Conservation (phyloP, 2,113 vertebrate genomes). For the Antennarius striatus region DNA sequence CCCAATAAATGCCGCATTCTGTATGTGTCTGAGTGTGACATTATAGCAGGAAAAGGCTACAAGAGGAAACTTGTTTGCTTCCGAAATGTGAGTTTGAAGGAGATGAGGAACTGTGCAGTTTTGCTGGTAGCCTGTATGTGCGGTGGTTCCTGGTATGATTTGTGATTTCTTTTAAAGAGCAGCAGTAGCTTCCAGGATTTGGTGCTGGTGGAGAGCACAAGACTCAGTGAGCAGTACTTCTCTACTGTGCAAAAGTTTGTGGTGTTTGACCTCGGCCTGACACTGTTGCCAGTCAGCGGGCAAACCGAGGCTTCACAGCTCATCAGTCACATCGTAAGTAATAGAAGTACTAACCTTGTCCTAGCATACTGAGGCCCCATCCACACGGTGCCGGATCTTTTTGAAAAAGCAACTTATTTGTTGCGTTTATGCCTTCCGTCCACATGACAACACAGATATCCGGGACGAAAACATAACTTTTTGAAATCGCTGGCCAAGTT, state of each 20-base stretch:
- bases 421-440: too few relatives aligned
- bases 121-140: too few relatives aligned
- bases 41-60: constrained; percentile 86
- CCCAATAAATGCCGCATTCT: constrained; percentile 85
- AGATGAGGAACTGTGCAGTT: accelerated
- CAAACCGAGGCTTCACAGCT: constrained; percentile 88
- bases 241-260: constrained; percentile 86
- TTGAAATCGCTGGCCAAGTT: too few relatives aligned
- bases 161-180: constrained; percentile 66
- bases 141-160: not conserved
- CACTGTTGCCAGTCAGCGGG: constrained; percentile 84
- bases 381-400: too few relatives aligned
- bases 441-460: too few relatives aligned
- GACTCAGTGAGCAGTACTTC: constrained; percentile 88
- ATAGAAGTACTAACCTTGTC: not conserved
- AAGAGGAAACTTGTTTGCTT: constrained; percentile 88
- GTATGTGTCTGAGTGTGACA: constrained; percentile 89
- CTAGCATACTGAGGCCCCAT: too few relatives aligned
- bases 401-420: too few relatives aligned
- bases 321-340: constrained; percentile 85
- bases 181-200: constrained; percentile 78
- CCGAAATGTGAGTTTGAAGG: constrained; percentile 85
- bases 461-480: too few relatives aligned
- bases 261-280: constrained; percentile 89
- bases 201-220: constrained; percentile 87